A percentile compares a stretch with the other conserved stretches of the same genome.
Evolutionary conservation across 2,797 vertebrate species (phyloP).

Genomic region (Columba guinea): DNA sequence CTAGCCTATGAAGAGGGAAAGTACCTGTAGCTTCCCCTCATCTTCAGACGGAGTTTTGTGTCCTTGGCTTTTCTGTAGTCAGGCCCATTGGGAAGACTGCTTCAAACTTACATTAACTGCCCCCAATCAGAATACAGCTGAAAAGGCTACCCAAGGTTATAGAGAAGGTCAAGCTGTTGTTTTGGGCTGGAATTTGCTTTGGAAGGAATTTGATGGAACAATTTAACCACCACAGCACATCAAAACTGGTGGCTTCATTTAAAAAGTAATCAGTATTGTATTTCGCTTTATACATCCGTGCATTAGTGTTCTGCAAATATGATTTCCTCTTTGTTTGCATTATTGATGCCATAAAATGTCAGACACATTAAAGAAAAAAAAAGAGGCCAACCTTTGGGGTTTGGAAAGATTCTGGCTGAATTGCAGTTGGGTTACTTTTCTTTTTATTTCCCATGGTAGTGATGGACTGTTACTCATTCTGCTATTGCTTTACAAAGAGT

Average conservation of each 20-base stretch:
- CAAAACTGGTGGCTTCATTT: constrained; percentile 69
- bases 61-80: constrained; percentile 24
- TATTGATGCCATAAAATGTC: constrained; percentile 75
- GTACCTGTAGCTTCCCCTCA: neutral
- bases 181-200: constrained; percentile 56
- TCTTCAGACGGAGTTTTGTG: neutral
- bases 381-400: constrained; percentile 53
- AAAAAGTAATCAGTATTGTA: constrained; percentile 69
- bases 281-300: constrained; percentile 68
- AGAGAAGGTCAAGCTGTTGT: constrained; percentile 47
- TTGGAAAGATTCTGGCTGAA: constrained; percentile 60
- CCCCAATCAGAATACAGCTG: constrained; percentile 18
- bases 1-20: neutral
- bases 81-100: neutral
- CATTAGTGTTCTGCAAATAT: constrained; percentile 66
- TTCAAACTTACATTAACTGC: constrained; percentile 24
- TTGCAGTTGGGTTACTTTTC: constrained; percentile 49
- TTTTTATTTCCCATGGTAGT: constrained; percentile 57
- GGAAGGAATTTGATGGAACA: constrained; percentile 61
- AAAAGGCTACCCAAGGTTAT: constrained; percentile 49
- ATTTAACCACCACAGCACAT: constrained; percentile 59
- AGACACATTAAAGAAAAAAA: constrained; percentile 63
- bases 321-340: constrained; percentile 66
- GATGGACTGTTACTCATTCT: constrained; percentile 44
- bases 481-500: constrained; percentile 48